Evolutionary conservation across 2,888 invertebrate genomes (phyloP).

Genomic region (Xanthia togata): DNA sequence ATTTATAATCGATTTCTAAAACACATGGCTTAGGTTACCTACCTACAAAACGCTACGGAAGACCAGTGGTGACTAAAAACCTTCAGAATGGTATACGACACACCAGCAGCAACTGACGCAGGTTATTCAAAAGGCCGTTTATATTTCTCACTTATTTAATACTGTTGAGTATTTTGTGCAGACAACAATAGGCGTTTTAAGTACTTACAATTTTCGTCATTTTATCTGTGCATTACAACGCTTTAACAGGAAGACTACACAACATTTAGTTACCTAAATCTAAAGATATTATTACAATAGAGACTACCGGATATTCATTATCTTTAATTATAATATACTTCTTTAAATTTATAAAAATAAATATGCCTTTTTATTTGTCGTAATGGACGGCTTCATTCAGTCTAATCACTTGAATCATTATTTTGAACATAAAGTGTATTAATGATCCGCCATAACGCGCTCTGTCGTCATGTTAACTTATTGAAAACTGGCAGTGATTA

Average conservation of each 20-base stretch:
- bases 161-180: constrained; percentile 69
- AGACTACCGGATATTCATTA: constrained; percentile 34
- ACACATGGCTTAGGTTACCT: neutral
- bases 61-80: neutral
- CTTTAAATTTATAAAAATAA: constrained; percentile 72
- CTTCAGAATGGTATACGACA: neutral
- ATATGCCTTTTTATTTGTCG: constrained; percentile 54
- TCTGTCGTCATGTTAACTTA: neutral
- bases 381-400: constrained; percentile 74
- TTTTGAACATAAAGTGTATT: constrained; percentile 28
- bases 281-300: constrained; percentile 29
- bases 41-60: neutral
- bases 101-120: neutral
- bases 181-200: constrained; percentile 71
- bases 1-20: neutral
- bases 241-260: constrained; percentile 80
- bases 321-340: constrained; percentile 43
- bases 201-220: constrained; percentile 49
- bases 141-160: constrained; percentile 57
- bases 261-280: constrained; percentile 58
- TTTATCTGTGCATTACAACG: constrained; percentile 72
- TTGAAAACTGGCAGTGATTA: constrained; percentile 72
- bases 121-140: constrained; percentile 13
- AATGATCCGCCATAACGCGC: constrained; percentile 17
- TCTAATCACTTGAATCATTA: constrained; percentile 68